phyloP scores from a whole-genome alignment of 1,140 invertebrate species.

The Nephotettix cincticeps region DNA sequence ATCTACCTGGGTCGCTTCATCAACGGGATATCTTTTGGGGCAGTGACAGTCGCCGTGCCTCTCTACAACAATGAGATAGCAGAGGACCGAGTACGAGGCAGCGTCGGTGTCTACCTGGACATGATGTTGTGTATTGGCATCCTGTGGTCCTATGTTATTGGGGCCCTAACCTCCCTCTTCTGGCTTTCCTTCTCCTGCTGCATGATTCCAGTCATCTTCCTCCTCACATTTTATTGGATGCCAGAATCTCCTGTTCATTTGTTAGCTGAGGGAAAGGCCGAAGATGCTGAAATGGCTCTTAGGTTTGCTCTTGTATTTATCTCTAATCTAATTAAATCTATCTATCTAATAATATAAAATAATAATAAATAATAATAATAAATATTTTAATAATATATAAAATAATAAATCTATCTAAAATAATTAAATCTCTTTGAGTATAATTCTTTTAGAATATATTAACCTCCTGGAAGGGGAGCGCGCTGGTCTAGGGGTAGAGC shows the following conservation, averaged over 20 bases:
- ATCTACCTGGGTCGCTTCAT: constrained; percentile 61
- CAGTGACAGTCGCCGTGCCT: constrained; percentile 61
- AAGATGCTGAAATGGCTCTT: constrained; percentile 42
- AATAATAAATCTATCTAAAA: too few species aligned
- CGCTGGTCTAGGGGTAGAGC: too few species aligned
- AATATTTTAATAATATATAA: too few species aligned
- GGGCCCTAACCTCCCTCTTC: constrained; percentile 47
- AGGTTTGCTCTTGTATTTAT: too few species aligned
- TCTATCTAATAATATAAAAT: too few species aligned
- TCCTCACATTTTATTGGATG: constrained; percentile 50
- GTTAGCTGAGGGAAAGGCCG: constrained; percentile 34
- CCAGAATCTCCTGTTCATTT: constrained; percentile 50
- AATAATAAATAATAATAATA: too few species aligned
- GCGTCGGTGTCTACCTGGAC: constrained; percentile 57
- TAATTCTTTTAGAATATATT: too few species aligned
- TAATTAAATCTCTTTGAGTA: too few species aligned
- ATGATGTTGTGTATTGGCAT: constrained; percentile 59
- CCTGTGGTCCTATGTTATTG: constrained; percentile 54
- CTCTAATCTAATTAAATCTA: too few species aligned
- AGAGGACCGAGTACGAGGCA: constrained; percentile 56
- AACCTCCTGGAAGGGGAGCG: too few species aligned
- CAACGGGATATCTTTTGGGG: constrained; percentile 62
- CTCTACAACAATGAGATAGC: constrained; percentile 49
- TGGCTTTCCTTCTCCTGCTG: constrained; percentile 47
- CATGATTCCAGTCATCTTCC: constrained; percentile 50